These are phyloP conservation scores for Phymorhynchus buccinoides DNA, from an alignment of 1,140 invertebrate species.

Conservation along the genomic window DNA sequence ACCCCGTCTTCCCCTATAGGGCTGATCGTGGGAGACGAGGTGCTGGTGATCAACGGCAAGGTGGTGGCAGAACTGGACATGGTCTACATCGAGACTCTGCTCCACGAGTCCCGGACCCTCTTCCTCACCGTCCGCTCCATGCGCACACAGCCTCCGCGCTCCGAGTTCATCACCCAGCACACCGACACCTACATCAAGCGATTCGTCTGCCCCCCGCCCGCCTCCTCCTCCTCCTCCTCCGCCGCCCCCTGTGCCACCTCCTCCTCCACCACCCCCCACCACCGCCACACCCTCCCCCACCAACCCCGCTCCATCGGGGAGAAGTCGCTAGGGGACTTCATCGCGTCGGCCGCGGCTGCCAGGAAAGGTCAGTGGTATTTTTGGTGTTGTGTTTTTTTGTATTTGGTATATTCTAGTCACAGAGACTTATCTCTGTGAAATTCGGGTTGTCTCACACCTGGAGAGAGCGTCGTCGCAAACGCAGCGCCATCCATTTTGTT, in stretches of 20 bases:
- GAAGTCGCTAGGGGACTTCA: slow-evolving; percentile 95
- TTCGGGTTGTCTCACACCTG: no score
- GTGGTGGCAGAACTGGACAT: slow-evolving; percentile 98
- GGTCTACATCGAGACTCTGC: slow-evolving; percentile 96
- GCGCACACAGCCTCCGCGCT: slow-evolving; percentile 87
- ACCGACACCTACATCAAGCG: slow-evolving; percentile 89
- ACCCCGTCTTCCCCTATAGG: slow-evolving; percentile 77
- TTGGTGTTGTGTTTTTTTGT: no score
- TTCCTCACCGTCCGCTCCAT: slow-evolving; percentile 98
- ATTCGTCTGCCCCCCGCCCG: slow-evolving; percentile 93
- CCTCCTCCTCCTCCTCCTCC: slow-evolving; percentile 72
- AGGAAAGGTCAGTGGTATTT: slow-evolving; percentile 36
- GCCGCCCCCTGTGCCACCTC: no score
- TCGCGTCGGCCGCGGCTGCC: slow-evolving; percentile 88
- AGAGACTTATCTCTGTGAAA: no score
- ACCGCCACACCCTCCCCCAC: slow-evolving; percentile 2
- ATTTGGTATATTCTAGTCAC: no score
- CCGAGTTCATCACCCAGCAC: slow-evolving; percentile 56
- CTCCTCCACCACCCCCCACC: no score
- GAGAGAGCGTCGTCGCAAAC: no score
- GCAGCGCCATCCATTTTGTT: no score
- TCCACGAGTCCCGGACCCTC: slow-evolving; percentile 95
- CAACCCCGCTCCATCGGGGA: slow-evolving; percentile 94
- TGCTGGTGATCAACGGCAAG: slow-evolving; percentile 98
- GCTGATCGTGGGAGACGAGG: slow-evolving; percentile 96